phyloP scores from a whole-genome alignment of 2,113 vertebrate species.

The Ailurus styani region DNA sequence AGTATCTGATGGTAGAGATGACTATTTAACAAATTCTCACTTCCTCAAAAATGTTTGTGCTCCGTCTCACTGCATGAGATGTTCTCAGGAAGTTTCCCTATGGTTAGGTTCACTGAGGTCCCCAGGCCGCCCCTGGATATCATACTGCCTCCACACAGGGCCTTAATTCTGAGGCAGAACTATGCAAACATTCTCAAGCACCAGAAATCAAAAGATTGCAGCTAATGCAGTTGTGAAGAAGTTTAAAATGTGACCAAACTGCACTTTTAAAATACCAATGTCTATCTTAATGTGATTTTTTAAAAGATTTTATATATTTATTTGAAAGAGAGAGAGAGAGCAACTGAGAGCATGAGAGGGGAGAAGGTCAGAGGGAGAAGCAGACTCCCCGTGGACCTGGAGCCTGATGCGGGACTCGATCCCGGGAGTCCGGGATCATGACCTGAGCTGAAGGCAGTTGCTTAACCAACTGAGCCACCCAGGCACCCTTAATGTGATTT shows the following conservation, averaged over 20 bases:
- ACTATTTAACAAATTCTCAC: not conserved
- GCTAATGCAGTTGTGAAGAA: not conserved
- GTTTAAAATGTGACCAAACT: not conserved
- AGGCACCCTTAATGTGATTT: not conserved
- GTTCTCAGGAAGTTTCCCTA: not conserved
- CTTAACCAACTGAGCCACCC: no score
- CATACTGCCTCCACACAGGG: not conserved
- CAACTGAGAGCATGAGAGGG: no score
- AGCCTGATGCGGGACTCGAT: no score
- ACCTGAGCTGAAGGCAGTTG: no score
- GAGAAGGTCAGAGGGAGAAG: no score
- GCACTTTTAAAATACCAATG: not conserved
- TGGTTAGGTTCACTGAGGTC: not conserved
- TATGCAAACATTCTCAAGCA: not conserved
- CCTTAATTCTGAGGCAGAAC: not conserved
- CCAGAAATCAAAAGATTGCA: not conserved
- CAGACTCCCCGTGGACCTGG: no score
- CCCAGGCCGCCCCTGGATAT: not conserved
- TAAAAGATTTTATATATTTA: no score
- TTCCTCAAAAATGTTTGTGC: not conserved
- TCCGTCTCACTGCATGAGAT: not conserved
- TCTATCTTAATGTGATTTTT: not conserved
- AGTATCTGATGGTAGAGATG: not conserved
- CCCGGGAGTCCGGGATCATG: no score
- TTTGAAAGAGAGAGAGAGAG: no score